A percentile compares a stretch with the other conserved stretches of the same genome.
phyloP scores from a whole-genome alignment of 2,888 invertebrate genomes.

The Xiphydria camelus region DNA sequence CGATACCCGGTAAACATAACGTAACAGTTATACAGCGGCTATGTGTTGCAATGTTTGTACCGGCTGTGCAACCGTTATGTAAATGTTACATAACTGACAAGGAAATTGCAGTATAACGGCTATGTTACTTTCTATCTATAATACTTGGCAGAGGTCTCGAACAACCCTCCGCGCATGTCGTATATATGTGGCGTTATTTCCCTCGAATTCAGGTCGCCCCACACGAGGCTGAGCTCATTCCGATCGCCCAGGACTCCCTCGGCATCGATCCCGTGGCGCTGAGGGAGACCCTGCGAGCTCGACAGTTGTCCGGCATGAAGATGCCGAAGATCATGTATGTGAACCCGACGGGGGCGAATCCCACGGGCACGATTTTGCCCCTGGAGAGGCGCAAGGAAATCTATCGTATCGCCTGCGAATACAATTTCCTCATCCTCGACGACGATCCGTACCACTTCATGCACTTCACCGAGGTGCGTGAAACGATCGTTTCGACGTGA shows the following conservation, averaged over 20 bases:
- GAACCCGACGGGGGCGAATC: slow-evolving; percentile 78
- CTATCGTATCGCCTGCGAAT: slow-evolving; percentile 74
- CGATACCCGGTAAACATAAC: too few species aligned
- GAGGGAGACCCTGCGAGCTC: slow-evolving; percentile 62
- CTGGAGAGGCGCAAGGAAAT: slow-evolving; percentile 69
- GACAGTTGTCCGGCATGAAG: slow-evolving; percentile 54
- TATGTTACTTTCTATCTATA: too few species aligned
- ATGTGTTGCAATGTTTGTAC: too few species aligned
- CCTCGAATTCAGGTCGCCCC: slow-evolving; percentile 72
- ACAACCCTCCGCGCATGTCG: too few species aligned
- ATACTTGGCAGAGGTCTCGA: too few species aligned
- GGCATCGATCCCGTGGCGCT: slow-evolving; percentile 70
- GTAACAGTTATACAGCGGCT: too few species aligned
- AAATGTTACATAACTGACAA: too few species aligned
- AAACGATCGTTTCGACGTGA: slow-evolving; percentile 12
- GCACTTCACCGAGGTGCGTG: slow-evolving; percentile 67
- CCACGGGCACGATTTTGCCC: slow-evolving; percentile 72
- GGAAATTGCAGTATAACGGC: too few species aligned
- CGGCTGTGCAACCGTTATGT: too few species aligned
- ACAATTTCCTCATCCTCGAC: slow-evolving; percentile 77
- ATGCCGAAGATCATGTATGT: slow-evolving; percentile 76
- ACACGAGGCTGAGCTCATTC: slow-evolving; percentile 66
- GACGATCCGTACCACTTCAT: slow-evolving; percentile 84
- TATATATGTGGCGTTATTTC: too few species aligned
- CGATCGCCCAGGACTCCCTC: slow-evolving; percentile 70